Conservation (phyloP, 2,113 vertebrate genomes). For the Prunella himalayana region DNA sequence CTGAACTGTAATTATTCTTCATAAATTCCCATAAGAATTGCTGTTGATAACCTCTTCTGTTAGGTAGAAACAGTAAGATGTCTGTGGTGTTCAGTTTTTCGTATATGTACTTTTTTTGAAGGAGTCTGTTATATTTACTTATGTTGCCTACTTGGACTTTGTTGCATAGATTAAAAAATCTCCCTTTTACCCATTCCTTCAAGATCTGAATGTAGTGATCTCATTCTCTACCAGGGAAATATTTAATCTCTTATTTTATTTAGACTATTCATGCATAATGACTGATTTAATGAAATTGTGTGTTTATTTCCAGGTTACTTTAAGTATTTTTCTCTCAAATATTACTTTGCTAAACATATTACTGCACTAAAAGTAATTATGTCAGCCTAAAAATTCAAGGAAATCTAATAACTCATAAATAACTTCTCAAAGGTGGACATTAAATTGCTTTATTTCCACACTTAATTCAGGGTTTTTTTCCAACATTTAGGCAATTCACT, state of each 20-base stretch:
- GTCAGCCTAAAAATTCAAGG: not conserved
- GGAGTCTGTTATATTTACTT: not conserved
- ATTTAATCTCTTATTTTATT: not conserved
- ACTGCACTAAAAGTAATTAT: not conserved
- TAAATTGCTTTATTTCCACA: not conserved
- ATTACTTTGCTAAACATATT: not conserved
- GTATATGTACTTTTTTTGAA: not conserved
- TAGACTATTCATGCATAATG: not conserved
- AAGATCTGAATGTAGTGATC: not conserved
- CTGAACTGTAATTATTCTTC: not conserved
- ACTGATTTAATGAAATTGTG: not conserved
- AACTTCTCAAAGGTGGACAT: not conserved
- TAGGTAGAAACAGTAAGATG: not conserved
- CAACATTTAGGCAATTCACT: not conserved
- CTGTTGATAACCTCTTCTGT: not conserved
- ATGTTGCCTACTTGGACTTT: not conserved
- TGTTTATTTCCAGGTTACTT: not conserved
- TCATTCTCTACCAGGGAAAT: not conserved
- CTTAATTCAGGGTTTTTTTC: not conserved
- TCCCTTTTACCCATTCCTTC: not conserved
- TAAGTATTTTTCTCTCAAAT: not conserved
- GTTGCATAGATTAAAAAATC: not conserved
- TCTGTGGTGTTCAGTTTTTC: not conserved
- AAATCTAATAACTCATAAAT: not conserved
- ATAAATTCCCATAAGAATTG: not conserved